Evolutionary conservation across 2,797 vertebrate genomes (phyloP).

Genomic region (Chaenodraco wilsoni): DNA sequence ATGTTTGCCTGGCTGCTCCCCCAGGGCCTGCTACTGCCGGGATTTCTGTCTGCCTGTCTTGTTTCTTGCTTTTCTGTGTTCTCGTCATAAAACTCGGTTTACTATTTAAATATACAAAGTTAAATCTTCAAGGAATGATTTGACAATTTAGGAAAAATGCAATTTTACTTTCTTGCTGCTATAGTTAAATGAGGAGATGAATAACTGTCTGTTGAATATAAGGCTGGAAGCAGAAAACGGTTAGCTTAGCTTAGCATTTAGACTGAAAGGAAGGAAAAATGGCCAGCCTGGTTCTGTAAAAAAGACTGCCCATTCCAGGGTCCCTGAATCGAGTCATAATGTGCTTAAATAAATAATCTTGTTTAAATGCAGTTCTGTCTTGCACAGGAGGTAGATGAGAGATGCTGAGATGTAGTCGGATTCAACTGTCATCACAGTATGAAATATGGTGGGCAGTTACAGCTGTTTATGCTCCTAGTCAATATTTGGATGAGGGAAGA

Average conservation of each 20-base stretch:
- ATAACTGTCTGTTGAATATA: constrained; percentile 4
- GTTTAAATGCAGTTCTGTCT: not conserved
- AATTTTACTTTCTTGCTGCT: not conserved
- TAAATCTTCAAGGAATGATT: not conserved
- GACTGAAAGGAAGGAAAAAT: not conserved
- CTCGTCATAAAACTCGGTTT: constrained; percentile 16
- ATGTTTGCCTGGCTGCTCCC: constrained; percentile 44
- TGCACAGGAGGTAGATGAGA: not conserved
- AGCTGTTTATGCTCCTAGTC: constrained; percentile 37
- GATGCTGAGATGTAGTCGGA: not conserved
- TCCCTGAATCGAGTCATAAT: not conserved
- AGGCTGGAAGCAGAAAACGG: not conserved
- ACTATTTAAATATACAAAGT: constrained; percentile 14
- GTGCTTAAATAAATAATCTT: not conserved
- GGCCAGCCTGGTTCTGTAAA: not conserved
- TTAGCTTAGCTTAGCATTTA: not conserved
- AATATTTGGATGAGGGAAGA: constrained; percentile 41
- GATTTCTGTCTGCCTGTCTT: constrained; percentile 16
- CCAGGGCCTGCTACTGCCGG: constrained; percentile 21
- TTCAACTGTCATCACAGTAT: constrained; percentile 31
- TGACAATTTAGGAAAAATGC: not conserved
- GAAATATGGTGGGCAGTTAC: constrained; percentile 28
- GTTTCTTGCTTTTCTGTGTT: not conserved
- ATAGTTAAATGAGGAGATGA: not conserved
- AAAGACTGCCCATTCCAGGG: too few relatives aligned